Base-by-base conservation (phyloP, 1,140 invertebrate genomes). In the Drosophila kepulauana region DNA sequence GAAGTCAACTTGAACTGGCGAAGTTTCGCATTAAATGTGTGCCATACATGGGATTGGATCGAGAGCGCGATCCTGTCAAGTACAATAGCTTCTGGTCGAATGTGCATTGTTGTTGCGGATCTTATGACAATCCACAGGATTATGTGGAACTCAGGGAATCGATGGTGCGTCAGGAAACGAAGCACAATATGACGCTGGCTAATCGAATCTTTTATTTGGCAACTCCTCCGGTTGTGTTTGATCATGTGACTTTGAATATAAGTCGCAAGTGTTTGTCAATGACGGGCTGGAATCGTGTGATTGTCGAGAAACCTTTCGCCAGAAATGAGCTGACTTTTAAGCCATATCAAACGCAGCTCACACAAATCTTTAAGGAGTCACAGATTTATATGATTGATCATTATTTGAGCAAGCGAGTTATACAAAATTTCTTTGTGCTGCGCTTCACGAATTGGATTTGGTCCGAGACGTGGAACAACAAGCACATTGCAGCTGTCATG, bases 321-420 rank as follows among this genome's bases (percentile, higher is more conserved):
- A 38, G 81, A 2, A 88, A 76, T 33, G 86, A 89, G 10, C 0
- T 77, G 2, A 71, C 81, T 1, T 89, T 72, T 20, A 46, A 41
- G 7, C 15, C 33, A 7, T 89, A 57, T 5, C 85, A 89, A 56
- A 58, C 69, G 1, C 46, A 62, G 4, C 79, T 89, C 1, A 85
- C 86, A 33, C 79, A 76, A 41, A 64, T 51, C 5, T 89, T 79
- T 11, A 81, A 72, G 69, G 85, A 89, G 69, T 77, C 86, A 0
- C 81, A 89, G 46, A 89, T 89, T 51, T 89, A 70, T 16, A 65
- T 89, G 63, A 89, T 90, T 7, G 85, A 89, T 28, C 85, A 85
- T 11, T 81, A 69, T 10, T 10, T 89, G 4, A 85, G 75, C 57
- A 78, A 70, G 10, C 38, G 54, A 35, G 56, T 90, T 0, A 52